A percentile compares a stretch with the other conserved stretches of the same genome.
These are phyloP conservation scores for Plotosus lineatus DNA, from an alignment of 2,113 vertebrate genomes.

Conservation along the genomic window DNA sequence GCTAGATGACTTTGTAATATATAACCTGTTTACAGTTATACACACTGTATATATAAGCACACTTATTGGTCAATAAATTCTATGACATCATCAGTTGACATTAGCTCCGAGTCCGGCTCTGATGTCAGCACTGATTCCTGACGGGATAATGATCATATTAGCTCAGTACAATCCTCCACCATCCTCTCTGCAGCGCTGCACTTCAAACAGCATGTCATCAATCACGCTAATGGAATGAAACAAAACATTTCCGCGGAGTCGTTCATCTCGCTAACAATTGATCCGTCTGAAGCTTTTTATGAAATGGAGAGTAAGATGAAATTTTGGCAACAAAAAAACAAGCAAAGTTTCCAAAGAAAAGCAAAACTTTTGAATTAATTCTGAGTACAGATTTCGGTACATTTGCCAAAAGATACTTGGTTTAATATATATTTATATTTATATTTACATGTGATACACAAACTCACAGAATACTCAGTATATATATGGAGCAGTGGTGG, in stretches of 20 bases:
- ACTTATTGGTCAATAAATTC: neutral
- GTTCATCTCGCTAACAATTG: neutral
- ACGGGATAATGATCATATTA: neutral
- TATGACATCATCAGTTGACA: neutral
- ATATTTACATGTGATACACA: too few relatives aligned
- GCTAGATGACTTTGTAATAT: neutral
- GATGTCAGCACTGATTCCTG: neutral
- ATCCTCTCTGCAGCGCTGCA: neutral
- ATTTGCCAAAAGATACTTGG: neutral
- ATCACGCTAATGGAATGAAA: conserved; percentile 7
- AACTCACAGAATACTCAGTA: too few relatives aligned
- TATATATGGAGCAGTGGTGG: too few relatives aligned
- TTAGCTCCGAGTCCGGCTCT: neutral
- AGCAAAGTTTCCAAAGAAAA: neutral
- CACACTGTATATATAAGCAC: neutral
- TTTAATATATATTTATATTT: neutral
- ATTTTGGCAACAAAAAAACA: neutral
- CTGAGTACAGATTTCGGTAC: neutral
- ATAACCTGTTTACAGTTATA: neutral
- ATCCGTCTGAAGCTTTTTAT: neutral
- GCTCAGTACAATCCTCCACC: neutral
- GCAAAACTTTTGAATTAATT: neutral
- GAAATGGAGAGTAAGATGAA: neutral
- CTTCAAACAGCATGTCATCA: neutral
- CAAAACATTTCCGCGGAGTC: neutral